Conservation (phyloP, 2,888 invertebrate species). For the Oxycera nigricornis region DNA sequence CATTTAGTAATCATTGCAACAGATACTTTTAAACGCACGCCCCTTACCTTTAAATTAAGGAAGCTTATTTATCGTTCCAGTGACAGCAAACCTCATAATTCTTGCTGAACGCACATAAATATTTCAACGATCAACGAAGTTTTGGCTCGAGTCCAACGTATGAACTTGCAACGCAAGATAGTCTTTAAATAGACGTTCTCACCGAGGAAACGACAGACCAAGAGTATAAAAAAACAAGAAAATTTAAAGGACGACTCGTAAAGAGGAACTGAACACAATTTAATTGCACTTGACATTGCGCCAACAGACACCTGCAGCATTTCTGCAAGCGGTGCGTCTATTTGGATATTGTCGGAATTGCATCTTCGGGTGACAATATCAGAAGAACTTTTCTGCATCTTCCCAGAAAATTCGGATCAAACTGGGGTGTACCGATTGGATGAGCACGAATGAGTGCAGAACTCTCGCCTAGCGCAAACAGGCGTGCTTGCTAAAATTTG, state of each 20-base stretch:
- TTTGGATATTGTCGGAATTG: too few species aligned
- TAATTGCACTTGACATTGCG: slow-evolving; percentile 38
- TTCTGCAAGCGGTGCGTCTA: too few species aligned
- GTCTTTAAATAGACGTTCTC: slow-evolving; percentile 6
- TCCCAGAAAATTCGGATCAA: too few species aligned
- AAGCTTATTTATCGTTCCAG: neutral
- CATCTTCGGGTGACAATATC: too few species aligned
- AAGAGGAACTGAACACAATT: neutral
- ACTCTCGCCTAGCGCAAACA: too few species aligned
- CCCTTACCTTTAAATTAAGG: too few species aligned
- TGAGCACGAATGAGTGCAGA: too few species aligned
- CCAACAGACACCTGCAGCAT: slow-evolving; percentile 27
- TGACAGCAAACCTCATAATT: slow-evolving; percentile 16
- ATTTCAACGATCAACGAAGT: neutral
- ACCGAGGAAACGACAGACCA: neutral
- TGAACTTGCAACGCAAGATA: neutral
- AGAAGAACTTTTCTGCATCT: too few species aligned
- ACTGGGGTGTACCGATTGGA: too few species aligned
- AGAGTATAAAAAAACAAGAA: neutral
- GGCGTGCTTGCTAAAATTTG: too few species aligned
- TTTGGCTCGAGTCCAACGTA: neutral
- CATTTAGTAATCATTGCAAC: too few species aligned
- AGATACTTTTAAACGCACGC: too few species aligned
- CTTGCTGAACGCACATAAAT: slow-evolving; percentile 12
- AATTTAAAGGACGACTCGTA: neutral